A percentile compares a stretch with the other conserved stretches of the same genome.
These are phyloP conservation scores for Stegana nigrithorax DNA, from an alignment of 2,888 invertebrate genomes.

Conservation along the genomic window DNA sequence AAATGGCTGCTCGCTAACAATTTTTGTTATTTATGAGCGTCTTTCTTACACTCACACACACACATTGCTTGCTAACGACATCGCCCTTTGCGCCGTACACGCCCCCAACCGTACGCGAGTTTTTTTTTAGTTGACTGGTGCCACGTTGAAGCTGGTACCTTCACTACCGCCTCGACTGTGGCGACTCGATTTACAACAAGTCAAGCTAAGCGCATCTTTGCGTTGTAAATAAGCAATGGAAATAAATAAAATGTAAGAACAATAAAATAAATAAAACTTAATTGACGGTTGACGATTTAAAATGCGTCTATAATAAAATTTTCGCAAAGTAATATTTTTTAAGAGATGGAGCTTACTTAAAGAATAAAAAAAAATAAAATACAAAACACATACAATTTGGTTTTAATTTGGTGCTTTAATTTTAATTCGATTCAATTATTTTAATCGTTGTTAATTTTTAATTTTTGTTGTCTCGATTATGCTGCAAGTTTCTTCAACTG, in stretches of 20 bases:
- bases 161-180: conserved; percentile 21
- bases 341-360: too few species aligned
- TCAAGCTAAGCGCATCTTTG: conserved; percentile 32
- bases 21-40: conserved; percentile 43
- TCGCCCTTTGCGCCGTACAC: background rate
- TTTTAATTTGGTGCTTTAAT: conserved; percentile 27
- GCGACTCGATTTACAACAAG: conserved; percentile 40
- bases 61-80: conserved; percentile 11
- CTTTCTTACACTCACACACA: conserved; percentile 30
- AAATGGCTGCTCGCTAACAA: conserved; percentile 48
- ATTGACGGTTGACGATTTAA: too few species aligned
- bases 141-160: conserved; percentile 51
- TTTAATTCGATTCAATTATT: too few species aligned
- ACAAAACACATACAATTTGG: conserved; percentile 22
- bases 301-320: conserved; percentile 1
- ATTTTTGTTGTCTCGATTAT: background rate
- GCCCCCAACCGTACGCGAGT: background rate
- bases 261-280: too few species aligned
- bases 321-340: too few species aligned
- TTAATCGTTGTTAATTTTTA: background rate
- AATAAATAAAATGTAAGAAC: conserved; percentile 20
- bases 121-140: conserved; percentile 32
- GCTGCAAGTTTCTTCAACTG: background rate
- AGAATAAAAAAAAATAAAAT: conserved; percentile 18
- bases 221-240: too few species aligned